Evolutionary conservation across 2,113 vertebrate species (phyloP).

Genomic region (Syngnathus scovelli): DNA sequence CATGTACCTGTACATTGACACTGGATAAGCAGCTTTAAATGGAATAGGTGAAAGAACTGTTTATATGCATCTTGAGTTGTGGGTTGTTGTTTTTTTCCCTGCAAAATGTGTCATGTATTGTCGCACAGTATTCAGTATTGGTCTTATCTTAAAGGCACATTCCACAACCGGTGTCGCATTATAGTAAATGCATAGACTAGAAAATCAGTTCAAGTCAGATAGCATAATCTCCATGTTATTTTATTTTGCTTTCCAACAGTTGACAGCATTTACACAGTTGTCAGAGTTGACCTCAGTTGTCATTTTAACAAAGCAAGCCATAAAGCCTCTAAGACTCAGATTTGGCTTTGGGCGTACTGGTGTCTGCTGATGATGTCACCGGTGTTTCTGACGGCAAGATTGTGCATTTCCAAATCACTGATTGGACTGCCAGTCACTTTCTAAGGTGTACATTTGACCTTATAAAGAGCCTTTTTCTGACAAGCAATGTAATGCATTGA

Average conservation of each 20-base stretch:
- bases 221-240: too few relatives aligned
- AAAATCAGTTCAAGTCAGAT: too few relatives aligned
- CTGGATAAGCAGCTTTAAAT: too few relatives aligned
- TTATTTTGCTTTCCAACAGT: background rate
- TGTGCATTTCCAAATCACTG: background rate
- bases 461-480: conserved; percentile 1
- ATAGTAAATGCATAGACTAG: too few relatives aligned
- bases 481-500: conserved; percentile 1
- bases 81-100: too few relatives aligned
- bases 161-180: too few relatives aligned
- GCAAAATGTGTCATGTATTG: too few relatives aligned
- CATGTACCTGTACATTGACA: too few relatives aligned
- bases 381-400: background rate
- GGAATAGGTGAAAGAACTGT: too few relatives aligned
- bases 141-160: too few relatives aligned
- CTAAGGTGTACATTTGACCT: conserved; percentile 1
- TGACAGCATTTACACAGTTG: background rate
- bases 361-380: background rate
- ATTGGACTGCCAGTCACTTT: background rate
- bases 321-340: background rate
- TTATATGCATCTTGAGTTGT: too few relatives aligned
- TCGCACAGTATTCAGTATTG: background rate
- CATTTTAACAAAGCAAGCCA: background rate
- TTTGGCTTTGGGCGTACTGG: background rate
- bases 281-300: background rate